Base-by-base conservation (phyloP, 2,113 vertebrate genomes). In the Mobula hypostoma region DNA sequence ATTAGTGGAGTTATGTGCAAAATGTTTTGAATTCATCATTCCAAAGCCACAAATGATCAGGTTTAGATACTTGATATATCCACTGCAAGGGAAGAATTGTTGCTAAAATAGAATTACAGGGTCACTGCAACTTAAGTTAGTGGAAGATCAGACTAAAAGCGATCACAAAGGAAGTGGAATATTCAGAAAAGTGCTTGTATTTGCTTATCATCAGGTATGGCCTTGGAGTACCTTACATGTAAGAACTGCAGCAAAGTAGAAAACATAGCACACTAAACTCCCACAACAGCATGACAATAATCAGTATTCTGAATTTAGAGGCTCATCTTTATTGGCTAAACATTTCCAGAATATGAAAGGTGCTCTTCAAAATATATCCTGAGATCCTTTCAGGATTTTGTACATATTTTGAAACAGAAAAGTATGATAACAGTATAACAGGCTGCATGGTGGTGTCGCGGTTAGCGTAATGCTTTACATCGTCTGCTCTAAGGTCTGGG, bases 1-100 rank as follows among this genome's bases (percentile, higher is more conserved):
- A 87, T n/a, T 87, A 61, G 56, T 87, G 56, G 56, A 87, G 83
- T 61, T 87, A 87, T n/a, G 56, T 29, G 56, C 83, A 87, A 87
- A 87, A 63, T 63, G 83, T 63, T 63, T 63, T 14, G 58, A 63
- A 63, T 61, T 14, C 7, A 87, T 87, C 5, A 27, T 63, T 63
- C 83, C 83, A 87, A 61, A 63, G 56, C 27, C 58, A 14, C 61
- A 29, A 87, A 12, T n/a, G 29, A 29, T 21, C 12, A 85, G 7
- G 14, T 27, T 48, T 61, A 63, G 27, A 61, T 27, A 14, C 56
- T 87, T 87, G 56, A 15, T 85, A 58, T 7, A 27, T 27, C 82
- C 24, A 58, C 8, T 85, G 78, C 2, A 12, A 87, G 27, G 11
- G 27, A 11, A 8, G 29, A n/a, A 87, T 63, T 87, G 83, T 87